Base-by-base conservation (phyloP, 2,113 vertebrate species). In the Neolamprologus kungweensis region DNA sequence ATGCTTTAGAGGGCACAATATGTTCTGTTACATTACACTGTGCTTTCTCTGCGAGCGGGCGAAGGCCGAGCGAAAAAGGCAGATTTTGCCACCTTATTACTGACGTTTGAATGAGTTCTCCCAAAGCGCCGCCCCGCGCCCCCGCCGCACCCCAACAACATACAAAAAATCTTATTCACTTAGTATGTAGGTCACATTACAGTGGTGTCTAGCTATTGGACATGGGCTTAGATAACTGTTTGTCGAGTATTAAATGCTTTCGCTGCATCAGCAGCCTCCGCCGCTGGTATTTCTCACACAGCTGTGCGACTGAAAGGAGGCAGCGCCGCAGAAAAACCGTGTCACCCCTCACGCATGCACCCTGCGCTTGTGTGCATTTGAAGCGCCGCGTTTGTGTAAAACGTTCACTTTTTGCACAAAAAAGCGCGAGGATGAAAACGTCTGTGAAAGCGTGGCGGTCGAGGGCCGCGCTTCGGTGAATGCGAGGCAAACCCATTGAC, bases 231-330 rank as follows among this genome's bases (percentile, higher is more conserved):
- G 98, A 98, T 98, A 97, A 98, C 97, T 98, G 97, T 99, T 98
- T 98, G 98, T 98, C 95, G 97, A 97, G 98, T 98, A 98, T 97
- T 98, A 98, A 98, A 98, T 97, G 97, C 97, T 98, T 99, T 97
- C 97, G 98, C 98, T 99, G 98, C 96, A 98, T 98, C 98, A 99
- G 98, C 98, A 98, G 96, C 96, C 97, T 97, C 97, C 97, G 97
- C 96, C 96, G 96, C 97, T 97, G 98, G 97, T 98, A 97, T 98
- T 99, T 98, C 98, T 99, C 98, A 98, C 98, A 98, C 98, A 98
- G 98, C 97, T 97, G 97, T 98, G 98, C 97, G 94, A 97, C 97
- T 98, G 98, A 98, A 98, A 98, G 97, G 98, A 97, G 97, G 95
- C 97, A 96, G 95, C 92, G 92, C 97, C 7, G 95, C 96, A 97